Conservation (phyloP, 2,113 vertebrate species). For the Heterotis niloticus region DNA sequence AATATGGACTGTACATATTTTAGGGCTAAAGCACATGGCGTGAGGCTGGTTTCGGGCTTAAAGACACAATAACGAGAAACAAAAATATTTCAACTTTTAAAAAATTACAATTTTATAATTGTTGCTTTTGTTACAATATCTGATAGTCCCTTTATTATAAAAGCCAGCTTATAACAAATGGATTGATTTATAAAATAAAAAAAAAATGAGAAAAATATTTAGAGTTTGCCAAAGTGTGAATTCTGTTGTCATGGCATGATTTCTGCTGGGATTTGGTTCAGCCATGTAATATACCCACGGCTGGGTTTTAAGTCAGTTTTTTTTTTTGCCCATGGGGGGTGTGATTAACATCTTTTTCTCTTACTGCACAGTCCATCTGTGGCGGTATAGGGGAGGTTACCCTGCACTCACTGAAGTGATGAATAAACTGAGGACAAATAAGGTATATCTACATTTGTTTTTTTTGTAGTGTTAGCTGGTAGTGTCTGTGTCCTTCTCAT, state of each 20-base stretch:
- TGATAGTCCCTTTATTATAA: too few species aligned
- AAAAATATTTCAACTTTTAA: too few species aligned
- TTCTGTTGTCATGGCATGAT: background rate
- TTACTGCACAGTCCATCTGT: constrained; percentile 84
- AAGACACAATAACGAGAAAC: too few species aligned
- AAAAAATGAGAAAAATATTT: too few species aligned
- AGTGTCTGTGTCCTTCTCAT: background rate
- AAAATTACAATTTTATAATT: too few species aligned
- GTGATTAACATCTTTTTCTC: background rate
- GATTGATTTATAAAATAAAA: background rate
- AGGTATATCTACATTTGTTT: constrained; percentile 65
- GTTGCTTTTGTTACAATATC: too few species aligned
- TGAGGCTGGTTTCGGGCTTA: too few species aligned
- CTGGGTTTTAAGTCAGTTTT: background rate
- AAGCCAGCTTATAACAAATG: too few species aligned
- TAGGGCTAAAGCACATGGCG: too few species aligned
- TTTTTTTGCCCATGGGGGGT: background rate
- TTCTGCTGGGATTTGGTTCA: background rate
- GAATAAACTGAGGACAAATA: constrained; percentile 88
- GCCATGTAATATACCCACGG: background rate
- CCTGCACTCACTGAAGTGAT: constrained; percentile 98
- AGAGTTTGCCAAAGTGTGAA: background rate
- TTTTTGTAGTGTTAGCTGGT: background rate
- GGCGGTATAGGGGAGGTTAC: constrained; percentile 95
- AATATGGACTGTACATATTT: too few species aligned